phyloP scores from a whole-genome alignment of 2,113 vertebrate genomes.

The Donacobius atricapilla region DNA sequence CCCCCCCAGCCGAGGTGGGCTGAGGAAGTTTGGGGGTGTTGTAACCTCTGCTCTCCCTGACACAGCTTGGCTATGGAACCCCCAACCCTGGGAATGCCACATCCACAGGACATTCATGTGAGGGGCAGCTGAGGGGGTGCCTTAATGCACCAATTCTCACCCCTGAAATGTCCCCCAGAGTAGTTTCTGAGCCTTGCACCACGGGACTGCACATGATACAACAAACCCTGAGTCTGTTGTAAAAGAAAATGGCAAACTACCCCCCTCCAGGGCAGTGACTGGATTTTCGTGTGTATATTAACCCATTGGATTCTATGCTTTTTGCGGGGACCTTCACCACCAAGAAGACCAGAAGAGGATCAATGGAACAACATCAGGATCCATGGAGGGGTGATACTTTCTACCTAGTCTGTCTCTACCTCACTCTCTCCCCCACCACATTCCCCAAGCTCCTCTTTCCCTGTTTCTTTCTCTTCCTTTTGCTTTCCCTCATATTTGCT shows the following conservation, averaged over 20 bases:
- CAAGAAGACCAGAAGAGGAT: background rate
- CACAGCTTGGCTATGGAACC: background rate
- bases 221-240: too few relatives aligned
- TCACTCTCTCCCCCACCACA: background rate
- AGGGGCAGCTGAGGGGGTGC: background rate
- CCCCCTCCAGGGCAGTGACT: too few relatives aligned
- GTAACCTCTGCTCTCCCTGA: background rate
- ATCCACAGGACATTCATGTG: background rate
- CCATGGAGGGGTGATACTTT: background rate
- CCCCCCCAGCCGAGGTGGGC: background rate
- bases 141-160: background rate
- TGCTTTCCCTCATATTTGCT: background rate
- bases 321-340: background rate
- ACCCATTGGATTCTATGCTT: background rate
- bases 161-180: too few relatives aligned
- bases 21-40: background rate
- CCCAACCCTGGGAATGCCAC: background rate
- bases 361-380: background rate
- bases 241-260: too few relatives aligned
- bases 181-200: too few relatives aligned
- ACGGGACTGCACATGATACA: too few relatives aligned
- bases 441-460: background rate
- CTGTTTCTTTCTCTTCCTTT: background rate
- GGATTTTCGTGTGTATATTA: background rate
- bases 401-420: background rate